These are phyloP conservation scores for Philaenus spumarius DNA, from an alignment of 1,140 invertebrate species.

Conservation along the genomic window DNA sequence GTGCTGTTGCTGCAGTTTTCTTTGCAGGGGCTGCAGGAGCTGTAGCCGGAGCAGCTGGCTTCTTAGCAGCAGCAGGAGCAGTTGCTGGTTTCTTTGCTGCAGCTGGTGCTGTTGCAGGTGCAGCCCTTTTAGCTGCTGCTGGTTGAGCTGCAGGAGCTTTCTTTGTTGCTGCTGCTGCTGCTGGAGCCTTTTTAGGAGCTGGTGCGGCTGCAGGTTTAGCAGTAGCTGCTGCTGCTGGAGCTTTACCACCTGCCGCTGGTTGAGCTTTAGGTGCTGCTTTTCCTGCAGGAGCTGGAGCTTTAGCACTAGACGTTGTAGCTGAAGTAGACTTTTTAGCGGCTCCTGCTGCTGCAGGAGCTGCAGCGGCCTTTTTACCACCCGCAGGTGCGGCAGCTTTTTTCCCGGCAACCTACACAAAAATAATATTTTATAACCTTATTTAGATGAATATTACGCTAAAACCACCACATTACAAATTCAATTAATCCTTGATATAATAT, in stretches of 20 bases:
- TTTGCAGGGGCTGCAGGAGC: constrained; percentile 17
- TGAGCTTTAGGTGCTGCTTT: constrained; percentile 7
- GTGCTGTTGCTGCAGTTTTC: constrained; percentile 15
- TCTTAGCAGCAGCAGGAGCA: constrained; percentile 19
- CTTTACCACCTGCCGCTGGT: neutral
- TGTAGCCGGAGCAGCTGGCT: constrained; percentile 18
- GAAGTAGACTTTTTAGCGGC: constrained; percentile 1
- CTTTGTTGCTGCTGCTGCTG: constrained; percentile 14
- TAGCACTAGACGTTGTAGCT: constrained; percentile 11
- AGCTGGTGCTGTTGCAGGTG: constrained; percentile 15
- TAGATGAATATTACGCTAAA: too few species aligned
- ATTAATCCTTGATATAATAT: too few species aligned
- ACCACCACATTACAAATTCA: too few species aligned
- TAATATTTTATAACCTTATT: too few species aligned
- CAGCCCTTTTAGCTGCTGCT: constrained; percentile 22
- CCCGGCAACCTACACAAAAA: constrained; percentile 3
- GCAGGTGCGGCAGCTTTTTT: constrained; percentile 18
- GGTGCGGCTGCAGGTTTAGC: constrained; percentile 17
- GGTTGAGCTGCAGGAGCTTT: constrained; percentile 20
- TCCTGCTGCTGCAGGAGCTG: neutral
- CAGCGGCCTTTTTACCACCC: neutral
- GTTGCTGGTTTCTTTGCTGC: constrained; percentile 14
- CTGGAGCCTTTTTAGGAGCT: constrained; percentile 7
- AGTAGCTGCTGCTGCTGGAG: neutral
- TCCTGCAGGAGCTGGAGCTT: constrained; percentile 13